A percentile compares a stretch with the other conserved stretches of the same genome.
These are phyloP conservation scores for Micronycteris hirsuta DNA, from an alignment of 2,113 vertebrate species.

Conservation along the genomic window DNA sequence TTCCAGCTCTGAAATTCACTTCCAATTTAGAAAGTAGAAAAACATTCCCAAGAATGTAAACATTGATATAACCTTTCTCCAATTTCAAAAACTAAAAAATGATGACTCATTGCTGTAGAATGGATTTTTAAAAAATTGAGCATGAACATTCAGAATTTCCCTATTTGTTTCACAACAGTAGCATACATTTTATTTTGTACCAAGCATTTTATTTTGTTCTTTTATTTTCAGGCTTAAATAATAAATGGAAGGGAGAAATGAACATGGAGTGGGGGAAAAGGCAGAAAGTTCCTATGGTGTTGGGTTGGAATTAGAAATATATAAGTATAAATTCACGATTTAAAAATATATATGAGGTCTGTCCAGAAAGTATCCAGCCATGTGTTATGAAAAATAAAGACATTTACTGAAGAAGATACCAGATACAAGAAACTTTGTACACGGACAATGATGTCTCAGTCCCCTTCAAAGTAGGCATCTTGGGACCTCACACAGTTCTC, in stretches of 20 bases:
- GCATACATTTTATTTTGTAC: background rate
- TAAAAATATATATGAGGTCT: background rate
- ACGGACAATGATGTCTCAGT: no score
- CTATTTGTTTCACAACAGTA: background rate
- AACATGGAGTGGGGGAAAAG: background rate
- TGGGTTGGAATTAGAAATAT: background rate
- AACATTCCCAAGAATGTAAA: constrained; percentile 27
- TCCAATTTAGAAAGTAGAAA: constrained; percentile 53
- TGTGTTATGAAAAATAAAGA: no score
- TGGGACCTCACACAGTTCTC: no score
- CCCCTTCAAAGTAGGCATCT: no score
- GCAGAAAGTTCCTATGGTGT: background rate
- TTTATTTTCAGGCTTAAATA: background rate
- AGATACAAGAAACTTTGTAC: no score
- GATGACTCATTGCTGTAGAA: background rate
- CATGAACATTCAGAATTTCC: background rate
- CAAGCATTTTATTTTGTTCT: background rate
- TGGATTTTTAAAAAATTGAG: background rate
- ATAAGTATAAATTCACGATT: background rate
- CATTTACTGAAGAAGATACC: no score
- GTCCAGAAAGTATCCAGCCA: no score
- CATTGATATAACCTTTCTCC: background rate
- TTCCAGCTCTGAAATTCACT: constrained; percentile 46
- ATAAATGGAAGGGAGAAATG: background rate
- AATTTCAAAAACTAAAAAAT: constrained; percentile 7